Base-by-base conservation (phyloP, 2,888 invertebrate species). In the Pegoplata infirma region DNA sequence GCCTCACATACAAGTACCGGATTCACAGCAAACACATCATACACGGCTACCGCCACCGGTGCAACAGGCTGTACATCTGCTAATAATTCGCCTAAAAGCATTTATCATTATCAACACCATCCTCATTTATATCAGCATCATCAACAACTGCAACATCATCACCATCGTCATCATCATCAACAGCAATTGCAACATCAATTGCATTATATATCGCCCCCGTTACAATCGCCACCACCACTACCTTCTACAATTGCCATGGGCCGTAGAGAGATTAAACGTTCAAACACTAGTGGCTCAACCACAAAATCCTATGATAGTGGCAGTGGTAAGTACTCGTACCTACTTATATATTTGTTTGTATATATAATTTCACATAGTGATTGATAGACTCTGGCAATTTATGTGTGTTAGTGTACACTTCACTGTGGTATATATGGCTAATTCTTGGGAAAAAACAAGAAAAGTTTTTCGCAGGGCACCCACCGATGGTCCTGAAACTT, bases 241-340 rank as follows among this genome's bases (percentile, higher is more conserved):
- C 12, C 16, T 58, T 69, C 66, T 69, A 69, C 66, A 82, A 74
- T 74, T 73, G 81, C 76, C 76, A 89, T 90, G 90, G 90, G 90
- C 44, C 87, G 89, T 72, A 88, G 89, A 76, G 90, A 89, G 84
- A 90, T 90, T 82, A 90, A 89, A 81, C 87, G 90, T 76, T 89
- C 89, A 79, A 88, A 88, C 81, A 88, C 88, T 58, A 88, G 88
- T 82, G 86, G 87, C 71, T 88, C 88, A 80, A 87, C 87, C 79
- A 83, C 84, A 73, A 84, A 86, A 82, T 86, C 89, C 76, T 88
- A 88, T 74, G 88, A 88, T 80, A 86, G 87, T 79, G 87, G 88
- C 81, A 88, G 88, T 82, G 88, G 88, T 88, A 83, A 88, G 88
- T 88, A 80, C 51, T 51, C n/a, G n/a, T n/a, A n/a, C n/a, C n/a